Evolutionary conservation across 2,797 vertebrate genomes (phyloP), one percentile per base, ranked within the genome.

Genomic region (Alcedo quadribrachys): DNA sequence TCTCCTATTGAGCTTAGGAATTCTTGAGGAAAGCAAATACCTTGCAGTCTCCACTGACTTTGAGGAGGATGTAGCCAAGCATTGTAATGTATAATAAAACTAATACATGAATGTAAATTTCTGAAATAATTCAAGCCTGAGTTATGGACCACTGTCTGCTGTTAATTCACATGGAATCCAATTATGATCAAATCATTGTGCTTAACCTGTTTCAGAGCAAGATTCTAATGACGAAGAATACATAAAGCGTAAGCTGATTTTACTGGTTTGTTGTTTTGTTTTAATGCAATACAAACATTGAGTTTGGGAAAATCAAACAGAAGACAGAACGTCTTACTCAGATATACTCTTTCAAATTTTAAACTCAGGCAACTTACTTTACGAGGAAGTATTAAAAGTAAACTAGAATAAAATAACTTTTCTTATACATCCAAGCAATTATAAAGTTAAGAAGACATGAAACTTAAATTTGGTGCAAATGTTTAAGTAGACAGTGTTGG

Each of bases 341-440:
- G 32, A 67, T 81, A 86, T 57, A 17, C 16, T 70, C 14, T 74
- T 86, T 77, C 53, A 74, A 13, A 28, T 70, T 94, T 89, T 77
- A 65, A 90, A 50, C 11, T 40, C 7, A 40, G 14, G 10, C n/a
- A 79, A 37, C 37, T 68, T 51, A 20, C 73, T 74, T 73, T 30
- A 61, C 25, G 8, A 70, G 15, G 17, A 73, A 90, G 32, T 16
- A 33, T 19, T 30, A 85, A 85, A 18, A 69, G 28, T 33, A 50
- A 82, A 9, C 6, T 67, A 74, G 45, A 83, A 62, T 61, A 68
- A 40, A 7, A 7, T 48, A 69, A 28, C 7, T 85, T 89, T 71
- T 71, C 58, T 74, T 70, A 50, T 17, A 37, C 5, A 45, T 46
- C 4, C 30, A 83, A 73, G 19, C 54, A 91, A 75, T 81, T 74